These are phyloP conservation scores for Oppia nitens DNA, from an alignment of 1,140 invertebrate genomes.

Conservation along the genomic window DNA sequence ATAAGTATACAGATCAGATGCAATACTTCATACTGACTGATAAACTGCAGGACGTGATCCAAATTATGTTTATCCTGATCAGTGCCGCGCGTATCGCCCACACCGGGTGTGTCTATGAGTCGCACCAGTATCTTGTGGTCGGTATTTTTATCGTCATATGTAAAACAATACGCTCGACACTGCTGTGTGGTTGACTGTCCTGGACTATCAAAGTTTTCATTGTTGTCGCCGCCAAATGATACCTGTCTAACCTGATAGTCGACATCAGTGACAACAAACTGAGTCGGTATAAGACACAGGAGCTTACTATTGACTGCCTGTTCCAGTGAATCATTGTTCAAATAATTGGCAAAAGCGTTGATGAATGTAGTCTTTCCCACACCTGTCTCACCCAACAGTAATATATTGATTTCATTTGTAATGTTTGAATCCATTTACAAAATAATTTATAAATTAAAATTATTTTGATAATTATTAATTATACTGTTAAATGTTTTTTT, in stretches of 20 bases:
- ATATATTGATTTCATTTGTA: too few relatives aligned
- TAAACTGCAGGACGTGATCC: slow-evolving; percentile 18
- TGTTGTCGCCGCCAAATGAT: background rate
- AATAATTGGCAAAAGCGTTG: too few relatives aligned
- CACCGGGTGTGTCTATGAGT: slow-evolving; percentile 21
- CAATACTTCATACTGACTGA: slow-evolving; percentile 18
- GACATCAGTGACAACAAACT: background rate
- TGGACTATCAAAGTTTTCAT: background rate
- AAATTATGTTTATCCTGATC: slow-evolving; percentile 23
- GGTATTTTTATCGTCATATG: background rate
- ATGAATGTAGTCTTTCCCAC: too few relatives aligned
- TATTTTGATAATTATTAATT: too few relatives aligned
- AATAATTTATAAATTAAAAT: too few relatives aligned
- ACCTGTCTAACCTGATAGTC: background rate
- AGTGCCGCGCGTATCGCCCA: slow-evolving; percentile 23
- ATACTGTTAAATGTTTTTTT: too few relatives aligned
- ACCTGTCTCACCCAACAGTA: too few relatives aligned
- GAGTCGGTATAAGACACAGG: background rate
- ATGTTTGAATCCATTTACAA: too few relatives aligned
- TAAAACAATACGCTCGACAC: slow-evolving; percentile 1
- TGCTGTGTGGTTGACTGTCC: background rate
- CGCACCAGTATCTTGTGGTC: too few relatives aligned
- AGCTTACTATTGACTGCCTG: background rate
- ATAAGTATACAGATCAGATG: slow-evolving; percentile 21
- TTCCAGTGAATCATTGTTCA: too few relatives aligned